A percentile compares a stretch with the other conserved stretches of the same genome.
phyloP scores from a whole-genome alignment of 2,113 vertebrate genomes.

The Trichechus manatus region DNA sequence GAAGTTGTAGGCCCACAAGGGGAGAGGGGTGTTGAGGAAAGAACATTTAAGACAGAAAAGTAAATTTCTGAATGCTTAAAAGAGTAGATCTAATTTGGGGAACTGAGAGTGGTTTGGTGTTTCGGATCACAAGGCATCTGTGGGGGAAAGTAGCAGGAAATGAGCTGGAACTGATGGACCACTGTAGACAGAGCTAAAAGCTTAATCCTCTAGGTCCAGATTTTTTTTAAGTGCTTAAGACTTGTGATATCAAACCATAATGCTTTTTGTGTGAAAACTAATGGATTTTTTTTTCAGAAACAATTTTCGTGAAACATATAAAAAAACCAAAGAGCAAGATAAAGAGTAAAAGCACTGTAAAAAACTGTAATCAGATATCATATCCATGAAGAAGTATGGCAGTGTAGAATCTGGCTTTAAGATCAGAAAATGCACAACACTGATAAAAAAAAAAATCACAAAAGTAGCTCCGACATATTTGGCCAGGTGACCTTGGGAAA shows the following conservation, averaged over 20 bases:
- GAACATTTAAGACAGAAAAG: background rate
- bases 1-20: background rate
- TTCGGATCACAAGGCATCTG: background rate
- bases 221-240: background rate
- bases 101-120: background rate
- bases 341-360: background rate
- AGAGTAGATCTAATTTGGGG: background rate
- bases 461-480: background rate
- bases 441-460: background rate
- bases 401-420: background rate
- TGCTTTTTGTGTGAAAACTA: background rate
- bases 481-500: background rate
- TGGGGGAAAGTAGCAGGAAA: background rate
- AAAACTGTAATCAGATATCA: background rate
- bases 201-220: background rate
- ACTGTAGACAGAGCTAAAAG: background rate
- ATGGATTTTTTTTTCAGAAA: background rate
- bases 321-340: background rate
- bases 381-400: background rate
- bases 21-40: background rate
- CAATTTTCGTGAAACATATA: background rate
- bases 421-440: background rate
- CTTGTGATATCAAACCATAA: background rate
- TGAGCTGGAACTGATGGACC: background rate
- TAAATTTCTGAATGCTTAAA: background rate